Evolutionary conservation across 2,797 vertebrate genomes (phyloP).

Genomic region (Fringilla coelebs): DNA sequence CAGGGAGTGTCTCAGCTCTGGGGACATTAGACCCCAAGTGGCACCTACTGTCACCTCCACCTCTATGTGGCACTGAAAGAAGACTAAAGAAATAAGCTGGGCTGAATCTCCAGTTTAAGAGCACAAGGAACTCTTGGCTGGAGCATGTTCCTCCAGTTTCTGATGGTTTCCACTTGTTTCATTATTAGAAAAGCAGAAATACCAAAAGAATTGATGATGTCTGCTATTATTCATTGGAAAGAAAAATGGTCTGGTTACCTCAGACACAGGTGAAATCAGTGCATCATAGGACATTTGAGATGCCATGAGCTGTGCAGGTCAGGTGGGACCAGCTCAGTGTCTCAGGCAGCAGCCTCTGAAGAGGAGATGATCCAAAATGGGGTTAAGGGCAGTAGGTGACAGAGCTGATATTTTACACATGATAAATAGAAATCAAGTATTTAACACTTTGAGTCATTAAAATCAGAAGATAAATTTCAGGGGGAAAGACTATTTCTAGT

Average conservation of each 20-base stretch:
- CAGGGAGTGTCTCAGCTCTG: not conserved
- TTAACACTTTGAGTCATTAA: not conserved
- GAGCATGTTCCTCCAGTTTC: fast-evolving
- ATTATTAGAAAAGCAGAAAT: not conserved
- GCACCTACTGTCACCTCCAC: not conserved
- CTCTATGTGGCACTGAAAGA: fast-evolving
- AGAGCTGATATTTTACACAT: not conserved
- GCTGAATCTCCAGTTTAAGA: not conserved
- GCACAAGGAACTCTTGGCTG: not conserved
- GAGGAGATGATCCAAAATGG: not conserved
- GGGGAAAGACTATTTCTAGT: not conserved
- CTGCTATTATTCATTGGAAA: not conserved
- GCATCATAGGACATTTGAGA: not conserved
- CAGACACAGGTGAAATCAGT: not conserved
- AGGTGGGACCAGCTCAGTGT: not conserved
- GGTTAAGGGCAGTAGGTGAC: not conserved
- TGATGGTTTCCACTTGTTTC: not conserved
- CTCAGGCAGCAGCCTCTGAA: not conserved
- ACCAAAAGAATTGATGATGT: not conserved
- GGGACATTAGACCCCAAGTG: not conserved
- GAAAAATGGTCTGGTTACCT: not conserved
- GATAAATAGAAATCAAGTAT: not conserved
- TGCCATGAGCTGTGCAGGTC: not conserved
- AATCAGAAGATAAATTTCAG: not conserved
- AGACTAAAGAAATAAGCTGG: not conserved